These are phyloP conservation scores for Ceratosolen fusciceps DNA, from an alignment of 1,140 invertebrate species.

Conservation along the genomic window DNA sequence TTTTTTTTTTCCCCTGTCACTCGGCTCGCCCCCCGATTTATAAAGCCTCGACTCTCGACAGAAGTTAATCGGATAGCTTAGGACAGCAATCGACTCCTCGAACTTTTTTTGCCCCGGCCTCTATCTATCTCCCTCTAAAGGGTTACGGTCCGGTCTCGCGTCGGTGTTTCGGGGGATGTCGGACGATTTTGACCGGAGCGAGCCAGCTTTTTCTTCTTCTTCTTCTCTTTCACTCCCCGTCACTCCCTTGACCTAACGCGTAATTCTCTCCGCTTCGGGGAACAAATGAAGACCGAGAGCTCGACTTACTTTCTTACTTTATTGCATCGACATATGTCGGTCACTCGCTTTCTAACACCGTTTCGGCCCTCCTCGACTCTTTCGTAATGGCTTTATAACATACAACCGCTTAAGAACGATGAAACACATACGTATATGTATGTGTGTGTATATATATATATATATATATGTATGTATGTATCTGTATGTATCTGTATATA, in stretches of 20 bases:
- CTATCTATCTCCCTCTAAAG: no score
- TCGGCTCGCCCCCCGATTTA: neutral
- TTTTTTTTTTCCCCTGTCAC: neutral
- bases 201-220: conserved; percentile 6
- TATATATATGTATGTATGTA: no score
- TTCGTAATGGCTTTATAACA: conserved; percentile 47
- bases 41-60: neutral
- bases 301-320: conserved; percentile 20
- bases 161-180: neutral
- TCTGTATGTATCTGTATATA: no score
- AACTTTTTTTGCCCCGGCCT: conserved; percentile 12
- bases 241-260: neutral
- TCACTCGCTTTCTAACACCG: conserved; percentile 22
- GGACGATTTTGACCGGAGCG: neutral
- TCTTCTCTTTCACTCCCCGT: no score
- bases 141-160: no score
- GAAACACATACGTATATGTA: no score
- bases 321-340: conserved; percentile 5
- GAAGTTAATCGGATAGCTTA: conserved; percentile 48
- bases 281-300: neutral
- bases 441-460: no score
- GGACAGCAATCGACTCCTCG: conserved; percentile 40
- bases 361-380: conserved; percentile 13
- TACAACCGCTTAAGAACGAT: conserved; percentile 32
- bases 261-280: neutral